Evolutionary conservation across 2,113 vertebrate genomes (phyloP).

Genomic region (Trematocara variabile): DNA sequence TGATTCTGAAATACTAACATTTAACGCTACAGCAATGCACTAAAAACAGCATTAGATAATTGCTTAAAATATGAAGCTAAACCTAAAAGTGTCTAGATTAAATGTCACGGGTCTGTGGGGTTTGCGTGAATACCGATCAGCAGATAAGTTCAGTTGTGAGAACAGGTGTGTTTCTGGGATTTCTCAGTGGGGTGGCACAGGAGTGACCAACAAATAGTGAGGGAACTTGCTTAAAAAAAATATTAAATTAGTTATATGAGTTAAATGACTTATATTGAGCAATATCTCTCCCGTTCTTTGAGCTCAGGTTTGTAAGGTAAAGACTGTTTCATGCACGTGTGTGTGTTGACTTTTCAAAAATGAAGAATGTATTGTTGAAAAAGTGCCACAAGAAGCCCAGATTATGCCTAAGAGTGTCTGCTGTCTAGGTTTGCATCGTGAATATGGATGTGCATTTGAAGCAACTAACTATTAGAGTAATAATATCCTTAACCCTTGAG

Average conservation of each 20-base stretch:
- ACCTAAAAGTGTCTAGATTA: not conserved
- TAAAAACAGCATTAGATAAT: not conserved
- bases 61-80: not conserved
- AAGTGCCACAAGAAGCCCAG: not conserved
- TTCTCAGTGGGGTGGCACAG: not conserved
- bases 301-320: not conserved
- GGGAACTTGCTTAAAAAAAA: accelerated
- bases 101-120: accelerated
- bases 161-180: not conserved
- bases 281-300: not conserved
- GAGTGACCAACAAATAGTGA: not conserved
- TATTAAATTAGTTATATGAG: no score
- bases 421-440: not conserved
- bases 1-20: not conserved
- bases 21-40: accelerated
- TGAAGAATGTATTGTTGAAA: not conserved
- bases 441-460: not conserved
- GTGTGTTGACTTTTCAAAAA: not conserved
- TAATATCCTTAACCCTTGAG: not conserved
- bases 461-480: not conserved
- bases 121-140: not conserved
- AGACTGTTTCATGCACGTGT: not conserved
- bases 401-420: not conserved
- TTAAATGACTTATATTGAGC: no score
- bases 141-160: not conserved